Conservation (phyloP, 2,888 invertebrate genomes). For the Hydraecia micacea region DNA sequence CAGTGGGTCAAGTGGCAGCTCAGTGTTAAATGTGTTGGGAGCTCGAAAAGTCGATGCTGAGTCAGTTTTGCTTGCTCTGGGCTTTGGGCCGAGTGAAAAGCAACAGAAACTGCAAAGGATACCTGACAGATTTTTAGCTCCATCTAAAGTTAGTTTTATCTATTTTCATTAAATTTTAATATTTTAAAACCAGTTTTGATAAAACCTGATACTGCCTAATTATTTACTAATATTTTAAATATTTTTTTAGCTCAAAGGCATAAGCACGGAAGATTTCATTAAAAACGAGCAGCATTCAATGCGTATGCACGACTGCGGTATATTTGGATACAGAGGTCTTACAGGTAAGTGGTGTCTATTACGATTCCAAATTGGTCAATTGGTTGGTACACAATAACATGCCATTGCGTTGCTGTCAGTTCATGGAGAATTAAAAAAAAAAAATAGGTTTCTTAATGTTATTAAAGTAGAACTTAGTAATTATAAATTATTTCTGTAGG, state of each 20-base stretch:
- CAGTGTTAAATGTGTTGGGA: constrained; percentile 96
- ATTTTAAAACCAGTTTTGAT: constrained; percentile 1
- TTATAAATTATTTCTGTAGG: not conserved
- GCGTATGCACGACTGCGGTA: constrained; percentile 93
- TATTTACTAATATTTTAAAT: not conserved
- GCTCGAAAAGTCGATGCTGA: constrained; percentile 97
- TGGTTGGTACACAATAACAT: constrained; percentile 34
- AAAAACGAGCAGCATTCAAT: constrained; percentile 93
- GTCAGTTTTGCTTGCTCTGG: constrained; percentile 95
- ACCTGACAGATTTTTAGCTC: constrained; percentile 94
- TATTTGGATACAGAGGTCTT: constrained; percentile 94
- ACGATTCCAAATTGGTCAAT: constrained; percentile 3
- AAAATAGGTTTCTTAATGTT: not conserved
- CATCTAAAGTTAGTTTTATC: constrained; percentile 91
- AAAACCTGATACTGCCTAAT: not conserved
- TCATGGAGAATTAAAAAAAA: constrained; percentile 26
- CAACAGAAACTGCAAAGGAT: constrained; percentile 94
- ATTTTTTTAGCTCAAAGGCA: constrained; percentile 91
- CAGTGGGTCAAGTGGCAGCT: constrained; percentile 91
- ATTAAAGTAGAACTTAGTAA: not conserved
- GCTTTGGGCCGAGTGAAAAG: constrained; percentile 94
- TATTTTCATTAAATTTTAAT: constrained; percentile 3
- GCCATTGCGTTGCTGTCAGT: not conserved
- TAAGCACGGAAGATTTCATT: constrained; percentile 94
- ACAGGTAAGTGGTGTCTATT: constrained; percentile 88